A percentile compares a stretch with the other conserved stretches of the same genome.
phyloP scores from a whole-genome alignment of 2,113 vertebrate genomes.

The Meles meles region DNA sequence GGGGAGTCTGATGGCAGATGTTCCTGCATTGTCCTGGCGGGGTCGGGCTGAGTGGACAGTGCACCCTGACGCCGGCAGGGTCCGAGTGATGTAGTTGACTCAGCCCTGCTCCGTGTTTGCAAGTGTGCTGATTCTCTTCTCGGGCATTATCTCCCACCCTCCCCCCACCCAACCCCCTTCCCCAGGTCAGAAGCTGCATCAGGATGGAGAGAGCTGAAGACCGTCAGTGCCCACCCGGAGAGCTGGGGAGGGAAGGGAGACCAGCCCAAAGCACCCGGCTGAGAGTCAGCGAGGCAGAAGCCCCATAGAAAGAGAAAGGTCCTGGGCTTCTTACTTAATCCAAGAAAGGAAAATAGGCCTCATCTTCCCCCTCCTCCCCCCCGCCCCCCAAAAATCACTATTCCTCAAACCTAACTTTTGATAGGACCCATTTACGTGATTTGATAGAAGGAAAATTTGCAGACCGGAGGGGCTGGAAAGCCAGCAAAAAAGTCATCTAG shows the following conservation, averaged over 20 bases:
- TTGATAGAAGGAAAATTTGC: neutral
- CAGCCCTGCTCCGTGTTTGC: neutral
- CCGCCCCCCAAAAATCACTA: neutral
- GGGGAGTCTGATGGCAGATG: neutral
- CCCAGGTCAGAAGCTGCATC: neutral
- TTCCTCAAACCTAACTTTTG: neutral
- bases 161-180: too few relatives aligned
- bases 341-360: neutral
- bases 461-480: neutral
- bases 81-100: rapidly evolving
- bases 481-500: neutral
- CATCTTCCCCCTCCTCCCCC: too few relatives aligned
- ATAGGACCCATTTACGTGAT: neutral
- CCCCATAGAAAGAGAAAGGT: neutral
- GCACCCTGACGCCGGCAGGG: neutral
- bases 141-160: neutral
- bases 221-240: neutral
- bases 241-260: neutral
- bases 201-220: neutral
- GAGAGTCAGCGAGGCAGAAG: rapidly evolving
- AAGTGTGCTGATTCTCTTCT: neutral
- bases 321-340: neutral
- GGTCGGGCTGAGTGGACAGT: neutral
- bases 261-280: neutral
- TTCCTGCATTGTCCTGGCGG: neutral